Conservation (phyloP, 2,888 invertebrate species). For the Apomyelois bistriatella region DNA sequence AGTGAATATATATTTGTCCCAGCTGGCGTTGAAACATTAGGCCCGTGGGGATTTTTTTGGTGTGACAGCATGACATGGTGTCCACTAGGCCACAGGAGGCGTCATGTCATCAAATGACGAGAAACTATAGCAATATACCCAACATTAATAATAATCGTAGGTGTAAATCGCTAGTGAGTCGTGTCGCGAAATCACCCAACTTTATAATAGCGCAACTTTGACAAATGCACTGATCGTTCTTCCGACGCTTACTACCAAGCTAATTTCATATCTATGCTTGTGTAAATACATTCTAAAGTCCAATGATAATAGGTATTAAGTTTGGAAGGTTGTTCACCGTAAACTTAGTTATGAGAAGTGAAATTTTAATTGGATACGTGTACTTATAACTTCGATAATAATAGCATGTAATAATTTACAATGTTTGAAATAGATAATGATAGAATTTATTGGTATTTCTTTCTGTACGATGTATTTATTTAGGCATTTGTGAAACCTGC, state of each 20-base stretch:
- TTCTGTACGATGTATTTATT: too few species aligned
- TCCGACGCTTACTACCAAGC: not conserved
- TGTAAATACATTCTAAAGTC: not conserved
- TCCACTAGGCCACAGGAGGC: too few species aligned
- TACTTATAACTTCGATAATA: not conserved
- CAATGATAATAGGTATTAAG: not conserved
- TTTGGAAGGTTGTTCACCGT: not conserved
- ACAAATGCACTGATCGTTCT: not conserved
- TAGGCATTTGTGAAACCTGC: too few species aligned
- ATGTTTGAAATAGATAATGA: too few species aligned
- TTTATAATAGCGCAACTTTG: slow-evolving; percentile 9
- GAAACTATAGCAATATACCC: not conserved
- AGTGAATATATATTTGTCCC: too few species aligned
- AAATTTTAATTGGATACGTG: not conserved
- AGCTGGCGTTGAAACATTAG: too few species aligned
- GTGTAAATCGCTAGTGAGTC: slow-evolving; percentile 7
- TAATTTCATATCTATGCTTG: not conserved
- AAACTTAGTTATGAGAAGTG: not conserved
- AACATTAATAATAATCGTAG: not conserved
- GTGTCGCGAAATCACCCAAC: slow-evolving; percentile 1
- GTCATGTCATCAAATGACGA: not conserved
- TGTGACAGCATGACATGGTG: too few species aligned
- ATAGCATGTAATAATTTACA: too few species aligned
- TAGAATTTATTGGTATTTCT: too few species aligned
- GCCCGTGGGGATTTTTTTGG: too few species aligned